Evolutionary conservation across 2,797 vertebrate genomes (phyloP), one percentile per base, ranked within the genome.

Genomic region (Smutsia temminckii): DNA sequence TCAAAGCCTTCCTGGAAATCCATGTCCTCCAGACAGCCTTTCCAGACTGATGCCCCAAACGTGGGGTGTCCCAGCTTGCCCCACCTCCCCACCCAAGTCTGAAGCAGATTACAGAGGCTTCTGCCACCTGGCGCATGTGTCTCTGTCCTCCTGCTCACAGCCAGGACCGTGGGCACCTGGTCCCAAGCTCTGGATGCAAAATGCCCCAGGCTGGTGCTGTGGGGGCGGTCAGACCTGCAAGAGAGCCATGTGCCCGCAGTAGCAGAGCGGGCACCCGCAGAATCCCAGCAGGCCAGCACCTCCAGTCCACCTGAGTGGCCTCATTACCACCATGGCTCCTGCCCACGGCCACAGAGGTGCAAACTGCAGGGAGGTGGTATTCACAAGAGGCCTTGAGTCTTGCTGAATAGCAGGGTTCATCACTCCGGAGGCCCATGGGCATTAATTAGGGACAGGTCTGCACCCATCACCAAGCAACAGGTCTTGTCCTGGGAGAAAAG

Each of bases 171-270:
- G 10, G 10, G 40, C 37, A 34, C 61, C 78, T 12, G 4, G 57
- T 0, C 84, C 49, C 0, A 0, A 5, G 64, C 40, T 40, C 71
- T 5, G 17, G 49, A 32, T 34, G 37, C 10, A 3, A 53, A 32
- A 17, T 37, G 21, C 12, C 49, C 37, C 16, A 6, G 32, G 46
- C 7, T 57, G 18, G 1, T 0, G 10, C 5, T 2, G 5, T 4
- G 11, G 42, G 6, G 66, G 79, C 59, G 16, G 11, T 8, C 0
- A 4, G 69, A 23, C 29, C 42, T 18, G 0, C 21, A 10, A 16
- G 32, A 51, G n/a, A 57, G 16, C 18, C 3, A 5, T 8, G 10
- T 42, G 37, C 21, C 57, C 1, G 7, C 0, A 20, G 59, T 27
- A 13, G 27, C 57, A 32, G 46, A 27, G 13, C 25, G 12, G 1